Conservation (phyloP, 2,888 invertebrate species). For the Acleris laterana region DNA sequence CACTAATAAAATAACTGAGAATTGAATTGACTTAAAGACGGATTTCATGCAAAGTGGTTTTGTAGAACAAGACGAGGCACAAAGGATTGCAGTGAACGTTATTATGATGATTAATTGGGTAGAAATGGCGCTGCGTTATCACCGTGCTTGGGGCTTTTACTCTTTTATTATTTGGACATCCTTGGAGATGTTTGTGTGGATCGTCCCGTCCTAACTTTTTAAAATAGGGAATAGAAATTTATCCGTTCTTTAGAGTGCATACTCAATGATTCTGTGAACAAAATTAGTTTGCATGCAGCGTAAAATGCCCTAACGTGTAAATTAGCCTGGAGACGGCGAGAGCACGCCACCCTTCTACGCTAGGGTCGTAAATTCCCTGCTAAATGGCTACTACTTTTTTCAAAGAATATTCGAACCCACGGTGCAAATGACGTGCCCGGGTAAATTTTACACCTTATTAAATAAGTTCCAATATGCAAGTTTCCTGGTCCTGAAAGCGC, state of each 20-base stretch:
- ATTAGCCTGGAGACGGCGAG: constrained; percentile 13
- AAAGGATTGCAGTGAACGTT: constrained; percentile 32
- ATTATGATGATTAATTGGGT: constrained; percentile 34
- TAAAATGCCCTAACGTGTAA: constrained; percentile 14
- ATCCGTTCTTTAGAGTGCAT: not conserved
- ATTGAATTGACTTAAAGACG: constrained; percentile 28
- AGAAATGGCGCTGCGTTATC: constrained; percentile 12
- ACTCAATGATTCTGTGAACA: constrained; percentile 5
- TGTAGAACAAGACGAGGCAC: constrained; percentile 16
- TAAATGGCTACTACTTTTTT: constrained; percentile 25
- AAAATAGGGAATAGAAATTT: not conserved
- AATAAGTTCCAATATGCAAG: constrained; percentile 9
- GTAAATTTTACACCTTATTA: constrained; percentile 15
- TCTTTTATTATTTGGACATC: not conserved
- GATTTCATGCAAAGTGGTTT: constrained; percentile 36
- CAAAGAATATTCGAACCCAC: constrained; percentile 12
- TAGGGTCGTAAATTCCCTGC: constrained; percentile 17
- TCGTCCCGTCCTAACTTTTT: not conserved
- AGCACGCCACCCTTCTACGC: constrained; percentile 15
- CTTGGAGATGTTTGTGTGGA: not conserved
- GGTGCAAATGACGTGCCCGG: constrained; percentile 5
- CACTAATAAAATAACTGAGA: constrained; percentile 24
- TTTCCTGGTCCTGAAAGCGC: not conserved
- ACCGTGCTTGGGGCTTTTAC: constrained; percentile 12
- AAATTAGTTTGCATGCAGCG: constrained; percentile 18